These are phyloP conservation scores for Darevskia nairensis DNA, from an alignment of 2,797 vertebrate genomes.

Conservation along the genomic window DNA sequence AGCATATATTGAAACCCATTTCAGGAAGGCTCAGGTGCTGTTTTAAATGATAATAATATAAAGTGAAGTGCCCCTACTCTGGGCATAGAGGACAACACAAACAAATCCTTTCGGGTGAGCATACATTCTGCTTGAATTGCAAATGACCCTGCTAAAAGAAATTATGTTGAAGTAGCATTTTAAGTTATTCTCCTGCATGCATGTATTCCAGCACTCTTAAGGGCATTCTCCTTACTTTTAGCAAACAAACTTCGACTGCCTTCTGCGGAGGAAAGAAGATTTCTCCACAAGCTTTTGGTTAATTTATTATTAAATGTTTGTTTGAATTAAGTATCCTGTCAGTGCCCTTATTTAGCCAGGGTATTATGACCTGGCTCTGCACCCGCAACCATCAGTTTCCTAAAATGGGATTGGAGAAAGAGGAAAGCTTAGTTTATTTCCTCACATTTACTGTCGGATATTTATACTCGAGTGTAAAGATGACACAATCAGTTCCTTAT, in stretches of 20 bases:
- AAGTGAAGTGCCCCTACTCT: constrained; percentile 66
- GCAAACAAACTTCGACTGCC: constrained; percentile 52
- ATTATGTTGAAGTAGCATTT: constrained; percentile 57
- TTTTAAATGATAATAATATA: constrained; percentile 67
- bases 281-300: constrained; percentile 35
- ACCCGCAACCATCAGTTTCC: constrained; percentile 12
- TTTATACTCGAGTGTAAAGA: constrained; percentile 26
- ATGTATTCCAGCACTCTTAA: constrained; percentile 14
- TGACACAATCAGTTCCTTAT: constrained; percentile 15
- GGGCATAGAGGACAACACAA: constrained; percentile 56
- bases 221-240: constrained; percentile 51
- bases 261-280: constrained; percentile 4
- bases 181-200: constrained; percentile 38
- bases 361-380: constrained; percentile 21
- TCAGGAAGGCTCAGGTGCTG: constrained; percentile 40
- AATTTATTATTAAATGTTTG: constrained; percentile 38
- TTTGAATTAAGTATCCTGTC: constrained; percentile 37
- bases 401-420: constrained; percentile 18
- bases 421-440: not conserved
- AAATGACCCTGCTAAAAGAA: constrained; percentile 64
- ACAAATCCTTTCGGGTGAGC: constrained; percentile 68
- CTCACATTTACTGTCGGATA: constrained; percentile 19
- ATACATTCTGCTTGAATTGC: constrained; percentile 70
- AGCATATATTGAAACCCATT: constrained; percentile 38
- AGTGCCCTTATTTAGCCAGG: constrained; percentile 5